These are phyloP conservation scores for Eucera pruinosa DNA, from an alignment of 2,888 invertebrate species.

Conservation along the genomic window DNA sequence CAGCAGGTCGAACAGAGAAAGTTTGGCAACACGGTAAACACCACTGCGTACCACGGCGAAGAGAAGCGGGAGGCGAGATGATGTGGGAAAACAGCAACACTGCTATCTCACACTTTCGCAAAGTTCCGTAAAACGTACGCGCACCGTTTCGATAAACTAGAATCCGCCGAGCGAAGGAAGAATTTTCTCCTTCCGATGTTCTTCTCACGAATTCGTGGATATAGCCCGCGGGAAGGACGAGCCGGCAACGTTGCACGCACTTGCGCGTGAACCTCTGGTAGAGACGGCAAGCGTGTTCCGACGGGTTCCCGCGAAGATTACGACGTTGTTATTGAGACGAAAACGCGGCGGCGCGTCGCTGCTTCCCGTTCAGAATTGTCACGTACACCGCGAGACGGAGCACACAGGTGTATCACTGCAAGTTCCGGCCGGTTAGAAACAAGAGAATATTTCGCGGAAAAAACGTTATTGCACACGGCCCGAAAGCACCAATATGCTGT, in stretches of 20 bases:
- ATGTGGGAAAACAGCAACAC: constrained; percentile 51
- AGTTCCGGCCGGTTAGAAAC: background rate
- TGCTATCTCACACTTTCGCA: constrained; percentile 32
- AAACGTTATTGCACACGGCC: constrained; percentile 74
- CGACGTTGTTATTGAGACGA: constrained; percentile 36
- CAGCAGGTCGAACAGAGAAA: no score
- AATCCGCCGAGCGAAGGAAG: no score
- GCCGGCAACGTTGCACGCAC: constrained; percentile 75
- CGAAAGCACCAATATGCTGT: constrained; percentile 69
- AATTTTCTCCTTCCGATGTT: constrained; percentile 2
- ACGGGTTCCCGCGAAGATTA: constrained; percentile 65
- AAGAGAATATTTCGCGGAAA: constrained; percentile 46
- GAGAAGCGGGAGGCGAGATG: constrained; percentile 37
- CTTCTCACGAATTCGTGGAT: constrained; percentile 35
- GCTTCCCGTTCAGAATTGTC: background rate
- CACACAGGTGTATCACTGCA: constrained; percentile 28
- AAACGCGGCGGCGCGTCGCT: constrained; percentile 8
- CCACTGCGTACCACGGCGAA: constrained; percentile 51
- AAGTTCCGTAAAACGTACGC: background rate
- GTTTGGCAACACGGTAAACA: constrained; percentile 66
- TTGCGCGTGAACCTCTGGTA: constrained; percentile 70
- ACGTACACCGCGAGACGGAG: constrained; percentile 8
- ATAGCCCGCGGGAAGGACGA: constrained; percentile 57
- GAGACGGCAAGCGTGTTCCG: constrained; percentile 63
- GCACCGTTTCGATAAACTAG: no score